A percentile compares a stretch with the other conserved stretches of the same genome.
Evolutionary conservation across 2,888 invertebrate genomes (phyloP).

Genomic region (Drosophila flavopinicola): DNA sequence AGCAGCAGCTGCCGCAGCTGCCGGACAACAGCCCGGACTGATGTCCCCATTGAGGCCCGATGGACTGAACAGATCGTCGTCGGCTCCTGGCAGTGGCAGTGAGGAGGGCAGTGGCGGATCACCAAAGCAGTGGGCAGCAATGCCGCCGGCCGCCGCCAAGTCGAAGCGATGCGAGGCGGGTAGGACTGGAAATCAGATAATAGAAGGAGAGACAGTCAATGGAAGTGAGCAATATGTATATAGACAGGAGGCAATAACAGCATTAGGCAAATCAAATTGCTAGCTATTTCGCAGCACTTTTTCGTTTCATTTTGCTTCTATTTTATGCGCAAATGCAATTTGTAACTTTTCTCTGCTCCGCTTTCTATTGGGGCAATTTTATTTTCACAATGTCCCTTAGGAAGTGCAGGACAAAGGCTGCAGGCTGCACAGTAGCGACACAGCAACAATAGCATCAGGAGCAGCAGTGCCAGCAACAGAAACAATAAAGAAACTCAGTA

Average conservation of each 20-base stretch:
- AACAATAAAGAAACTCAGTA: slow-evolving; percentile 40
- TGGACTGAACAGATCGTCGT: slow-evolving; percentile 93
- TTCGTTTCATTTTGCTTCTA: slow-evolving; percentile 26
- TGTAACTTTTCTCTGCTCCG: slow-evolving; percentile 58
- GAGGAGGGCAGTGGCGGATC: slow-evolving; percentile 88
- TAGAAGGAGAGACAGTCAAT: background rate
- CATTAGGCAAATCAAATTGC: slow-evolving; percentile 70
- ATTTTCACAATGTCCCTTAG: slow-evolving; percentile 46
- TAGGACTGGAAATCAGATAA: slow-evolving; percentile 81
- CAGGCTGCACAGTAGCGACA: slow-evolving; percentile 28
- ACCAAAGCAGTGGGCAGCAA: slow-evolving; percentile 87
- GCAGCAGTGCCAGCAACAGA: slow-evolving; percentile 19
- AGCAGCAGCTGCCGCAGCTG: slow-evolving; percentile 74
- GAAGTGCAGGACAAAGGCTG: slow-evolving; percentile 41
- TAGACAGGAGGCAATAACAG: slow-evolving; percentile 38
- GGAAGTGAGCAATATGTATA: slow-evolving; percentile 3
- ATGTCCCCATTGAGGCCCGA: slow-evolving; percentile 85
- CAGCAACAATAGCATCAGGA: slow-evolving; percentile 1
- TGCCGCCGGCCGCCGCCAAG: slow-evolving; percentile 87
- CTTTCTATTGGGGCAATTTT: slow-evolving; percentile 54
- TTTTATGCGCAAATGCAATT: slow-evolving; percentile 65
- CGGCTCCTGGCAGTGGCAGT: slow-evolving; percentile 90
- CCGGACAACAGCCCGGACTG: slow-evolving; percentile 86
- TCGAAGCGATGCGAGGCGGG: slow-evolving; percentile 86
- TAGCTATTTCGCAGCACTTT: slow-evolving; percentile 23